Evolutionary conservation across 1,140 invertebrate genomes (phyloP), one percentile per base, ranked within the genome.

Genomic region (Drosophila sp.): DNA sequence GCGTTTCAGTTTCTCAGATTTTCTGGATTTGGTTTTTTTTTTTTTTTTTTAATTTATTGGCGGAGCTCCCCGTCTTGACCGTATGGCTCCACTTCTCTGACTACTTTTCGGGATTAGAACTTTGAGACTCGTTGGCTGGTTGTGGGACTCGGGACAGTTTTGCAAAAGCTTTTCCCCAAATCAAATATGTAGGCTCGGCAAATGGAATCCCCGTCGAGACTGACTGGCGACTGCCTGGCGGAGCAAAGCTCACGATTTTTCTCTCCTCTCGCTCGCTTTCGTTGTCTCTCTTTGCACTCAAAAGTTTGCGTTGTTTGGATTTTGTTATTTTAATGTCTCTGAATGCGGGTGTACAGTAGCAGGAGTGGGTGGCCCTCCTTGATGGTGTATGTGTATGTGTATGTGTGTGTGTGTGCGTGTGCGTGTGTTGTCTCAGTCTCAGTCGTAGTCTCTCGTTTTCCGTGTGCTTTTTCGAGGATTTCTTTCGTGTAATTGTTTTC

Each of bases 11-110:
- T 30, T 62, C 65, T 56, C 35, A 38, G 54, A 63, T 50, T 55
- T 75, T 56, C 54, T 60, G 70, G 35, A 38, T 38, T 38, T 38
- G 35, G 10, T 11, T 38, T 38, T 38, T 38, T 38, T 4, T 10
- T 38, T 38, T 38, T 38, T 11, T 38, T 38, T 38, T 38, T 38
- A 7, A 38, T 33, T 68, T 71, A 56, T 60, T 71, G 58, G 83
- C 83, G 83, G 83, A 86, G 83, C 85, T 79, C 67, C 69, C 66
- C 82, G 89, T 91, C 89, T 89, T 82, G 74, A 90, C 90, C 79
- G 79, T 86, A 77, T 84, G 89, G 89, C 89, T 90, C 83, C 89
- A 87, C 81, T 84, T 75, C 81, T 91, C 87, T 80, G 89, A 91
- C 90, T 90, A 79, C 81, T 86, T 81, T 62, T 73, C 40, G 44